These are phyloP conservation scores for Verasper variegatus DNA, from an alignment of 2,113 vertebrate genomes.

Conservation along the genomic window DNA sequence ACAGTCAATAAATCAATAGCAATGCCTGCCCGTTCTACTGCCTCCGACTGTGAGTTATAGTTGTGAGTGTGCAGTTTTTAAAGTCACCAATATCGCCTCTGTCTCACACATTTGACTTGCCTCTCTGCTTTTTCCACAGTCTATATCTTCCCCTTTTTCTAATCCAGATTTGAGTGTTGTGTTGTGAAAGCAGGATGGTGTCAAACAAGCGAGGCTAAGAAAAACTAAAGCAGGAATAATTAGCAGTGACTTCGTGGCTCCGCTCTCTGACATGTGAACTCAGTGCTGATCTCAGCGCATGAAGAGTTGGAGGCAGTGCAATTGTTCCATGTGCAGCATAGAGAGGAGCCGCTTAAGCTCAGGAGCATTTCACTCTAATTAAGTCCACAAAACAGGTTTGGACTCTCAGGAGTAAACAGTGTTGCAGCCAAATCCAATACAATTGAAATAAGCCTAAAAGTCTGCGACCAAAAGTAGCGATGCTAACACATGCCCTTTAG, in stretches of 20 bases:
- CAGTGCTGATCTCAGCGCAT: not conserved
- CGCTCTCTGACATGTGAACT: not conserved
- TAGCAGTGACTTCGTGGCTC: not conserved
- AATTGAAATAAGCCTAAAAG: too few relatives aligned
- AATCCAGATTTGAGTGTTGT: not conserved
- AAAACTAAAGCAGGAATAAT: not conserved
- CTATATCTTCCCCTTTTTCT: not conserved
- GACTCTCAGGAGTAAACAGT: too few relatives aligned
- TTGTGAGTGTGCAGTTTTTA: slow-evolving; percentile 59
- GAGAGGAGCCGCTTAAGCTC: slow-evolving; percentile 6
- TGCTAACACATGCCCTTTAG: too few relatives aligned
- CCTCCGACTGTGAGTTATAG: slow-evolving; percentile 56
- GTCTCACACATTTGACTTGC: slow-evolving; percentile 5
- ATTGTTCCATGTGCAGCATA: slow-evolving; percentile 26
- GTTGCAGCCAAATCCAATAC: too few relatives aligned
- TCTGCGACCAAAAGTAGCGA: too few relatives aligned
- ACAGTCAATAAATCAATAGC: slow-evolving; percentile 65
- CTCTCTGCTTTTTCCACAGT: not conserved
- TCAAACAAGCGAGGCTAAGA: not conserved
- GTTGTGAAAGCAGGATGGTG: slow-evolving; percentile 5
- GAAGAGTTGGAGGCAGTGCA: not conserved
- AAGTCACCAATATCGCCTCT: slow-evolving; percentile 22
- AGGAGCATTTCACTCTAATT: not conserved
- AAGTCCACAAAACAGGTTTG: not conserved
- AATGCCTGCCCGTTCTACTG: slow-evolving; percentile 31